Evolutionary conservation across 2,888 invertebrate species (phyloP).

Genomic region (Phytoseiulus persimilis): DNA sequence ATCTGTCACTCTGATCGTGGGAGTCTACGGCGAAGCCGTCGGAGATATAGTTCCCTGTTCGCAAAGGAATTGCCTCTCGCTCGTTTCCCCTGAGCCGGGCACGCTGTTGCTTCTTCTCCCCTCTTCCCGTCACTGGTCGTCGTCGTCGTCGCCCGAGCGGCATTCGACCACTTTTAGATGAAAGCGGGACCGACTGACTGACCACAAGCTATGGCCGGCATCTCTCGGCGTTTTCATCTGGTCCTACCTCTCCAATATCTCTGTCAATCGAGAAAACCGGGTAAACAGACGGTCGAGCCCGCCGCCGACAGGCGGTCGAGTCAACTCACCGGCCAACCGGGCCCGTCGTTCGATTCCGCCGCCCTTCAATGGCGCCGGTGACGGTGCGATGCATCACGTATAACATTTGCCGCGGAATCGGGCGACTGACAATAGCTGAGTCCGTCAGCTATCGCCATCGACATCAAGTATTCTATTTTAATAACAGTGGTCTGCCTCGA

Average conservation of each 20-base stretch:
- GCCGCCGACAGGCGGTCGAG: background rate
- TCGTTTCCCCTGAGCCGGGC: background rate
- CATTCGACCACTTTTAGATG: background rate
- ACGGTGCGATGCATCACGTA: background rate
- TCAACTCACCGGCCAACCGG: no score
- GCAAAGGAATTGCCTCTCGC: background rate
- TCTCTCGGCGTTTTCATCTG: background rate
- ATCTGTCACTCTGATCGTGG: background rate
- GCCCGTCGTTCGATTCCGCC: background rate
- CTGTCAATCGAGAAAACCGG: background rate
- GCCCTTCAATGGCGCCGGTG: background rate
- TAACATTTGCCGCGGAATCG: background rate
- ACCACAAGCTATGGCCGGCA: background rate
- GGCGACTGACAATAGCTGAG: background rate
- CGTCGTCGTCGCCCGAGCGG: no score
- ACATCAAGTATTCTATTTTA: background rate
- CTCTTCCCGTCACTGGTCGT: background rate
- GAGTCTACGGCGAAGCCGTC: background rate
- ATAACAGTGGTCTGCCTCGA: background rate
- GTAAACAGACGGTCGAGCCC: background rate
- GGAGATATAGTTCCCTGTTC: background rate
- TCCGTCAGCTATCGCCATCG: background rate
- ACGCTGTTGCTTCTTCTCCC: background rate
- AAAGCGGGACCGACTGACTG: background rate
- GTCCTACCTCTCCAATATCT: background rate